Base-by-base conservation (phyloP, 1,140 invertebrate species). In the Euschistus heros region DNA sequence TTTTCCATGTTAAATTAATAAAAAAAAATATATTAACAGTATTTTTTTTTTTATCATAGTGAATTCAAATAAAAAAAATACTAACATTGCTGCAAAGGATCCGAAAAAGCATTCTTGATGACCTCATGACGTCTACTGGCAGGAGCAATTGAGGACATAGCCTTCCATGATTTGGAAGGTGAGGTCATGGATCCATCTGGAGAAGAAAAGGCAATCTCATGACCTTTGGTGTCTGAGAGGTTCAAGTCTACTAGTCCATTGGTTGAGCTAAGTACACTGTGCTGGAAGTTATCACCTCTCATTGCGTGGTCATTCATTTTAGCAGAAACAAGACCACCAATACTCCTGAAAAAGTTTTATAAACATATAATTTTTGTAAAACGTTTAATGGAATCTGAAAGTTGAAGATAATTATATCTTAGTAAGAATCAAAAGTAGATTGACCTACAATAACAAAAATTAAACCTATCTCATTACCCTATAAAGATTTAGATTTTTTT, bases 111-210 rank as follows among this genome's bases (percentile, higher is more conserved):
- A 50, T 50, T 50, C 20, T 6, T n/a, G 2, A 20, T 18, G 10
- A 22, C n/a, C 47, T 50, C 47, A n/a, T 50, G 5, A 8, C 4
- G 8, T 15, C 54, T 22, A 22, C 6, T 4, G 14, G n/a, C 4
- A 27, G 14, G 54, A 57, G 3, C 15, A 14, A 57, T 57, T 24
- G 54, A 57, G 10, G 54, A 57, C 54, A 57, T 24, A 6, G 54
- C 54, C 24, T 57, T 57, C 54, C 54, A 57, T 17, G 54, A 57
- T 14, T 57, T 57, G 3, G 54, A 57, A 24, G 54, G 54, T 1
- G 54, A 57, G 18, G 20, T 57, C 20, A 57, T 57, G 15, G 54
- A 24, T 57, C 54, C 54, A 27, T 57, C 54, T 6, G 54, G 54
- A 24, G 54, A 57, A 15, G 54, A 57, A 6, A 57, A 24, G 15